Evolutionary conservation across 1,140 invertebrate genomes (phyloP), one percentile per base, ranked within the genome.

Genomic region (Nymphalis io): DNA sequence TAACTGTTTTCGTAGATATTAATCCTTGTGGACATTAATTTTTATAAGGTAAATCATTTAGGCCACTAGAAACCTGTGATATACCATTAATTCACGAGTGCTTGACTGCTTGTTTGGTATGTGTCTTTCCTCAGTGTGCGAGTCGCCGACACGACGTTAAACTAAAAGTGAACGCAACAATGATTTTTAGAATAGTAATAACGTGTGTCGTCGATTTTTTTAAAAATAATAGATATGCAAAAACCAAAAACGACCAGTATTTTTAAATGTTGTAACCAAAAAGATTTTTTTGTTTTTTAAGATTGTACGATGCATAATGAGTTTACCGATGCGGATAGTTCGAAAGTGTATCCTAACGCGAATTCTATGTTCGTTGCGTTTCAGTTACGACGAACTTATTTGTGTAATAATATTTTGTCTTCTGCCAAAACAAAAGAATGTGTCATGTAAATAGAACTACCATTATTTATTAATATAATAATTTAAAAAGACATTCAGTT

Each of bases 391-490:
- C 76, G 80, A 74, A 82, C 76, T 70, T 84, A 80, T 82, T 72
- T 88, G 81, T 88, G 81, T 89, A 89, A 91, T 83, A 81, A 86
- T 89, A 88, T 85, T 87, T 87, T 89, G 85, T 89, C 83, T 89
- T 91, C 88, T 90, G 88, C 89, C 87, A 90, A 91, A 91, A 90
- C 87, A 90, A 90, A 86, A 90, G 86, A 90, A 84, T 89, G 89
- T 91, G 89, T 91, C 89, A 90, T 91, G 89, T 91, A 91, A 90
- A 91, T 91, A 91, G 83, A 91, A 89, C 88, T 90, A 91, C 89
- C 89, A 91, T 90, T 91, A 91, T 91, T 91, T 91, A 91, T 91
- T 91, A 91, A 91, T 91, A 91, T 87, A 91, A 90, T 91, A 90
- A 90, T 91, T 91, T 88, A 90, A 91, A 90, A 82, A 79, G 69